A percentile compares a stretch with the other conserved stretches of the same genome.
phyloP scores from a whole-genome alignment of 2,888 invertebrate species.

The Drosophila imparisetae region DNA sequence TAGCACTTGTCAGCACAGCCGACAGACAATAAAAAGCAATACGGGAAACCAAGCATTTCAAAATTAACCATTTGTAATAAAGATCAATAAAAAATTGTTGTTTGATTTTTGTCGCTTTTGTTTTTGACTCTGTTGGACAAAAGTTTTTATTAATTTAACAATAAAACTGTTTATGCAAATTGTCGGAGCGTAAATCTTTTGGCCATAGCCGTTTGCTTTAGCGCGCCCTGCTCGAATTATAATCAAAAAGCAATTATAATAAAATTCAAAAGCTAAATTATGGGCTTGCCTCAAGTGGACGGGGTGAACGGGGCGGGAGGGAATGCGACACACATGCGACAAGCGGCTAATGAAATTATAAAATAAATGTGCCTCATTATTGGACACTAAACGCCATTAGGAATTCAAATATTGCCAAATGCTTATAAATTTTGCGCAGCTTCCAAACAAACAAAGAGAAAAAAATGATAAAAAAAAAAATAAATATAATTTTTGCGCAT shows the following conservation, averaged over 20 bases:
- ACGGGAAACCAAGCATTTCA: slow-evolving; percentile 54
- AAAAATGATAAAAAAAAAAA: slow-evolving; percentile 11
- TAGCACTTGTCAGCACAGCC: slow-evolving; percentile 77
- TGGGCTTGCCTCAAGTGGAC: slow-evolving; percentile 26
- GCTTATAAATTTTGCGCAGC: slow-evolving; percentile 53
- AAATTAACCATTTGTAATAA: slow-evolving; percentile 61
- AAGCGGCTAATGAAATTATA: slow-evolving; percentile 78
- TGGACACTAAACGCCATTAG: slow-evolving; percentile 78
- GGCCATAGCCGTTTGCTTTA: slow-evolving; percentile 48
- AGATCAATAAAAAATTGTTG: slow-evolving; percentile 69
- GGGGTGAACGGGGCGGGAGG: neutral
- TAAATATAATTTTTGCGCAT: slow-evolving; percentile 34
- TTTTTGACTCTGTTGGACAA: slow-evolving; percentile 47
- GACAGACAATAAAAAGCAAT: slow-evolving; percentile 70
- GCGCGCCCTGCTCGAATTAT: slow-evolving; percentile 64
- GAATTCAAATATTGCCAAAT: slow-evolving; percentile 71
- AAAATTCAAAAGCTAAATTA: slow-evolving; percentile 58
- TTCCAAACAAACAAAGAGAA: slow-evolving; percentile 20
- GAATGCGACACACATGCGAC: slow-evolving; percentile 35
- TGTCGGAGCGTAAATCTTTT: slow-evolving; percentile 53
- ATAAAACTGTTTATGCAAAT: slow-evolving; percentile 80
- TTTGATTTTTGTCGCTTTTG: slow-evolving; percentile 33
- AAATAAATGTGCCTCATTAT: slow-evolving; percentile 80
- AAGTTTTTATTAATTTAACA: slow-evolving; percentile 75
- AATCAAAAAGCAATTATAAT: slow-evolving; percentile 76